These are phyloP conservation scores for Loripinus fragilis DNA, from an alignment of 2,888 invertebrate genomes.

Conservation along the genomic window DNA sequence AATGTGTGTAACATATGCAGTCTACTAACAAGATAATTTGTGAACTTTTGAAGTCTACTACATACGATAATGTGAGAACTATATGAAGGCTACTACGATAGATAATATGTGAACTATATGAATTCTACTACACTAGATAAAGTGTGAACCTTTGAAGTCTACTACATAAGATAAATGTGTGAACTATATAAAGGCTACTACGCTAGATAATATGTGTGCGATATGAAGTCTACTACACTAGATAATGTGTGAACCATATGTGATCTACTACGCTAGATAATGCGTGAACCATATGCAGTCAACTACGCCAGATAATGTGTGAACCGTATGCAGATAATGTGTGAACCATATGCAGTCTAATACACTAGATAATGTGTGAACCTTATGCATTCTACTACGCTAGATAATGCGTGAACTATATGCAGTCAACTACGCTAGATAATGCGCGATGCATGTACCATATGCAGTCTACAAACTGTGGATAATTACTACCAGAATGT, in stretches of 20 bases:
- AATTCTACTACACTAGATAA: neutral
- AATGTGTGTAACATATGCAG: neutral
- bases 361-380: neutral
- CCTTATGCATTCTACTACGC: neutral
- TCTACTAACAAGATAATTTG: neutral
- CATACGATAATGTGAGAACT: neutral
- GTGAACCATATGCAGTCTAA: neutral
- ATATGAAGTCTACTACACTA: neutral
- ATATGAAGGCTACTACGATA: neutral
- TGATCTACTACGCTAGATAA: neutral
- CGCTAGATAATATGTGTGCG: neutral
- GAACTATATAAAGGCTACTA: neutral
- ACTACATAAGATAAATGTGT: neutral
- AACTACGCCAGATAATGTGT: neutral
- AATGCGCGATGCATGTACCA: conserved; percentile 55
- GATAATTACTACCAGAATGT: conserved; percentile 48
- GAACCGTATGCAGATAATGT: neutral
- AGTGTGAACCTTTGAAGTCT: neutral
- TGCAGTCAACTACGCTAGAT: neutral
- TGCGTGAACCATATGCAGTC: neutral
- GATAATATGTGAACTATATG: neutral
- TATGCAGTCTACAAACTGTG: conserved; percentile 39
- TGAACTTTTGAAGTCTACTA: neutral
- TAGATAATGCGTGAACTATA: neutral
- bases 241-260: neutral